Percentiles rank a stretch among this genome's conserved stretches.
Conservation (phyloP, 1,140 invertebrate species). For the Saxidomus purpurata region DNA sequence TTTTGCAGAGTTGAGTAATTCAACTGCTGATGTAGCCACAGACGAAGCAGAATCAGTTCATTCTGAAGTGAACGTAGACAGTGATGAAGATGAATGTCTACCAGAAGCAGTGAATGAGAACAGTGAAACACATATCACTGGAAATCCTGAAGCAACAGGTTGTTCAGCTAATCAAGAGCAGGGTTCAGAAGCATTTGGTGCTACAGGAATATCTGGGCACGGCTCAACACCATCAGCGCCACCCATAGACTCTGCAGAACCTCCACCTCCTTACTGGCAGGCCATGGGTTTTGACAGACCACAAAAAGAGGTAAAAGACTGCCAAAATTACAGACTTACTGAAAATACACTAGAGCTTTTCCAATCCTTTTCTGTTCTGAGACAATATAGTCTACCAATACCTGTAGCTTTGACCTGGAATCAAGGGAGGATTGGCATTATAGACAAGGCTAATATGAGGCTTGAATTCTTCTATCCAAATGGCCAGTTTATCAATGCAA, state of each 20-base stretch:
- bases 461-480: conserved; percentile 43
- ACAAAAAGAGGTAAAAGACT: neutral
- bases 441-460: conserved; percentile 47
- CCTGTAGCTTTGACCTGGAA: conserved; percentile 41
- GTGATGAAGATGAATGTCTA: neutral
- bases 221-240: neutral
- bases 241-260: neutral
- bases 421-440: conserved; percentile 23
- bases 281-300: conserved; percentile 43
- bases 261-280: conserved; percentile 60
- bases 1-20: neutral
- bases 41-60: neutral
- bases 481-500: conserved; percentile 44
- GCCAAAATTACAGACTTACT: neutral
- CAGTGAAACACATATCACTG: too few species aligned
- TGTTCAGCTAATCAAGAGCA: too few species aligned
- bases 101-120: too few species aligned
- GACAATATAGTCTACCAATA: conserved; percentile 19
- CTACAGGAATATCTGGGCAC: neutral
- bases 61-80: neutral
- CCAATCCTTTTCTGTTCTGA: conserved; percentile 39
- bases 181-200: neutral
- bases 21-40: neutral
- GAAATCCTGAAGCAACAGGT: neutral
- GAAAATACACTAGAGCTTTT: conserved; percentile 40